Base-by-base conservation (phyloP, 2,888 invertebrate genomes). In the Polydrusus tereticollis region DNA sequence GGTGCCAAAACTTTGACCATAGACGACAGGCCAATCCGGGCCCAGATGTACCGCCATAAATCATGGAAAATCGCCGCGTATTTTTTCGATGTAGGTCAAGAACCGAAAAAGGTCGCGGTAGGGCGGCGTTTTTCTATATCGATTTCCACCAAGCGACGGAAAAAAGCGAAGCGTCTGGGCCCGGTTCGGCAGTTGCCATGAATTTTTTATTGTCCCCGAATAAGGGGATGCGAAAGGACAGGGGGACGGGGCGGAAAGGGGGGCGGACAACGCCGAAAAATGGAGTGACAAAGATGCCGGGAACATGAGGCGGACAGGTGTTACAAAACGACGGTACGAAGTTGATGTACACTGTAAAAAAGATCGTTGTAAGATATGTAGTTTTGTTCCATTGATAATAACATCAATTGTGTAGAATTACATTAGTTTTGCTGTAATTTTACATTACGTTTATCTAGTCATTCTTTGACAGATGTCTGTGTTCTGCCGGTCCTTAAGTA, bases 111-210 rank as follows among this genome's bases (percentile, higher is more conserved):
- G 64, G 65, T 70, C 63, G 69, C 16, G 55, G 58, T 21, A 20
- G 73, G 59, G 66, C 50, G 69, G 47, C 57, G 63, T 73, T 73
- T 73, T 73, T 73, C 69, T 73, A 73, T 73, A 73, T 73, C 73
- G 73, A 73, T 73, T 73, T 73, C 69, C 70, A 66, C 65, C 69
- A n/a, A n/a, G n/a, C n/a, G 62, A 21, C 52, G 66, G 70, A 73
- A 73, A 73, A 73, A 73, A 73, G 73, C 70, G 73, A 73, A 63
- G 73, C 73, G 73, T 73, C 73, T 73, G 69, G 67, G 66, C 69
- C 69, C 62, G 65, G 69, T 69, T 73, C 73, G 69, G 73, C 66
- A 73, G 70, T 73, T 67, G 73, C 66, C 73, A 73, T 73, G 73
- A 73, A 73, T 73, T 73, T 73, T 73, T 73, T 70, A 73, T n/a